Percentiles rank a stretch among this genome's conserved stretches.
Evolutionary conservation across 2,888 invertebrate genomes (phyloP).

Genomic region (Dermolepida albohirtum): DNA sequence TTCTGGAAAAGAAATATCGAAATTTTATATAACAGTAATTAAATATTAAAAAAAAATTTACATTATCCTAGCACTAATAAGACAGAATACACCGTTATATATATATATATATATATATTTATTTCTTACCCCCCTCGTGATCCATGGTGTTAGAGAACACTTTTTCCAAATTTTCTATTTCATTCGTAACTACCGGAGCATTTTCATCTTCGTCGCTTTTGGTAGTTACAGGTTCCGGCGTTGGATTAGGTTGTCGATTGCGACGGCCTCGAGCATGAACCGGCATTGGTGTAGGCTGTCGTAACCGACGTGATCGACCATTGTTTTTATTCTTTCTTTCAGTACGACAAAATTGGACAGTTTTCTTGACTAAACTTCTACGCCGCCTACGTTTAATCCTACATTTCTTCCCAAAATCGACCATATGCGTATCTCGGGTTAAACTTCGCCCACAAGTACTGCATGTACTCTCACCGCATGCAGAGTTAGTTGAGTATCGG

Average conservation of each 20-base stretch:
- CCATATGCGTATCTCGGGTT: background rate
- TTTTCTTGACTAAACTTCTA: slow-evolving; percentile 32
- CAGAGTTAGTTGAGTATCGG: background rate
- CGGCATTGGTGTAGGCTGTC: slow-evolving; percentile 19
- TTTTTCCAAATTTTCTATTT: background rate
- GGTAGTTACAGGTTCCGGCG: background rate
- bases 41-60: no score
- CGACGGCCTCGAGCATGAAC: background rate
- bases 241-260: background rate
- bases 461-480: background rate
- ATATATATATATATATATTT: no score
- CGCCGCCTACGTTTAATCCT: slow-evolving; percentile 40
- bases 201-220: background rate
- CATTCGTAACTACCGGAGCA: background rate
- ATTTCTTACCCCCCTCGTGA: slow-evolving; percentile 7
- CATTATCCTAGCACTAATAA: no score
- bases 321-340: background rate
- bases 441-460: background rate
- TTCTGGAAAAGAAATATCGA: no score
- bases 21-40: no score
- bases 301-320: background rate
- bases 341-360: background rate
- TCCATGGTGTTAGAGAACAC: background rate
- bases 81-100: no score
- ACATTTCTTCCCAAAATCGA: background rate